phyloP scores from a whole-genome alignment of 2,797 vertebrate species.

The Carapus acus region DNA sequence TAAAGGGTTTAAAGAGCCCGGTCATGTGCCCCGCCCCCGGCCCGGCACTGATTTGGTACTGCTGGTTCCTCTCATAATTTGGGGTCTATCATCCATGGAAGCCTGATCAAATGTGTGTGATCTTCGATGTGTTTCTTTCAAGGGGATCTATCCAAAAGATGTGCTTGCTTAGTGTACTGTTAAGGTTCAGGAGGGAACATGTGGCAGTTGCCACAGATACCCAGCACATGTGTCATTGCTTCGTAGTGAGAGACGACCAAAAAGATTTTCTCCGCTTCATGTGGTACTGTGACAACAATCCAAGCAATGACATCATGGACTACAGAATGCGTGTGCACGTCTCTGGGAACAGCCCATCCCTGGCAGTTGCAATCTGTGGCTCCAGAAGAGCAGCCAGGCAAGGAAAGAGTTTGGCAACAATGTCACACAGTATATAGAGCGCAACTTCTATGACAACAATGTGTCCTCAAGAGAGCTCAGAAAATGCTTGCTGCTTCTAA shows the following conservation, averaged over 20 bases:
- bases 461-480: neutral
- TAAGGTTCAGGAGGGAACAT: neutral
- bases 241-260: slow-evolving; percentile 1
- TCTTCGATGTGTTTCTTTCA: too few species aligned
- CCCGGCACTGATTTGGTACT: too few species aligned
- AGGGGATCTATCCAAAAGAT: too few species aligned
- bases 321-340: too few species aligned
- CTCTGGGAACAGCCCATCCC: neutral
- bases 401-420: slow-evolving; percentile 3
- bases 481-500: slow-evolving; percentile 14
- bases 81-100: slow-evolving; percentile 10
- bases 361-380: slow-evolving; percentile 1
- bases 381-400: neutral
- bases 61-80: slow-evolving; percentile 11
- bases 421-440: neutral
- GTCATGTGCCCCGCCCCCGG: too few species aligned
- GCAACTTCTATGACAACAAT: neutral
- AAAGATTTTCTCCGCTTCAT: too few species aligned
- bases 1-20: too few species aligned
- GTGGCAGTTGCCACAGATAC: neutral
- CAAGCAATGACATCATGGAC: neutral
- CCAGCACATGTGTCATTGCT: neutral
- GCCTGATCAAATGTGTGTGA: neutral
- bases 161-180: slow-evolving; percentile 3
- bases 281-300: neutral